These are phyloP conservation scores for Drosophila phalerata DNA, from an alignment of 2,888 invertebrate species.

Conservation along the genomic window DNA sequence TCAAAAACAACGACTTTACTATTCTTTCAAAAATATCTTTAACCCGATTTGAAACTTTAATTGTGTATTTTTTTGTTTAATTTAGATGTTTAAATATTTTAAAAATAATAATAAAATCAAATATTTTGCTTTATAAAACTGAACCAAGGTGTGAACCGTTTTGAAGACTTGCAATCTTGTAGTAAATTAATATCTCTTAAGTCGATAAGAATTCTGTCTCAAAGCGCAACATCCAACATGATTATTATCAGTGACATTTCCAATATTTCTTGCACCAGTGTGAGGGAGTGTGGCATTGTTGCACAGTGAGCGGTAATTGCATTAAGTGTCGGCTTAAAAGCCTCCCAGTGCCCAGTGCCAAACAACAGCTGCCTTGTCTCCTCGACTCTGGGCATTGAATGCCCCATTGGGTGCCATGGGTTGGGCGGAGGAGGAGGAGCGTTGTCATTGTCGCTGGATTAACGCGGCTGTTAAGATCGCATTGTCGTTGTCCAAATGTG, in stretches of 20 bases:
- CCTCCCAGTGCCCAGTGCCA: constrained; percentile 23
- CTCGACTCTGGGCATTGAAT: neutral
- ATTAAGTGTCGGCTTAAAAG: constrained; percentile 81
- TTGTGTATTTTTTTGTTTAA: no score
- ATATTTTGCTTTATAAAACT: no score
- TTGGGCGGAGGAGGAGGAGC: neutral
- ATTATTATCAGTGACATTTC: neutral
- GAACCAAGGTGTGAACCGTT: no score
- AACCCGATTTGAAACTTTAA: no score
- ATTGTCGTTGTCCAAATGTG: constrained; percentile 35
- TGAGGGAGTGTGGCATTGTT: constrained; percentile 25
- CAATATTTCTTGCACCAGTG: constrained; percentile 28
- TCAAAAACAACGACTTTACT: no score
- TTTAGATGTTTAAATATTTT: no score
- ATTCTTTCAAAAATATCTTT: neutral
- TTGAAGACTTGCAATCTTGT: neutral
- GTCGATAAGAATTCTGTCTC: no score
- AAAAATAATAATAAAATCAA: no score
- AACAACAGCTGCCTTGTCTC: constrained; percentile 26
- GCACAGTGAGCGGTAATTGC: constrained; percentile 72
- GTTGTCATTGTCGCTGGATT: constrained; percentile 72
- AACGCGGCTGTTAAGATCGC: constrained; percentile 58
- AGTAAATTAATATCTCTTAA: neutral
- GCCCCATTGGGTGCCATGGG: constrained; percentile 1
- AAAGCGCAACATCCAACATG: neutral